Base-by-base conservation (phyloP, 2,797 vertebrate species). In the Petrocephalus schoutedeni region DNA sequence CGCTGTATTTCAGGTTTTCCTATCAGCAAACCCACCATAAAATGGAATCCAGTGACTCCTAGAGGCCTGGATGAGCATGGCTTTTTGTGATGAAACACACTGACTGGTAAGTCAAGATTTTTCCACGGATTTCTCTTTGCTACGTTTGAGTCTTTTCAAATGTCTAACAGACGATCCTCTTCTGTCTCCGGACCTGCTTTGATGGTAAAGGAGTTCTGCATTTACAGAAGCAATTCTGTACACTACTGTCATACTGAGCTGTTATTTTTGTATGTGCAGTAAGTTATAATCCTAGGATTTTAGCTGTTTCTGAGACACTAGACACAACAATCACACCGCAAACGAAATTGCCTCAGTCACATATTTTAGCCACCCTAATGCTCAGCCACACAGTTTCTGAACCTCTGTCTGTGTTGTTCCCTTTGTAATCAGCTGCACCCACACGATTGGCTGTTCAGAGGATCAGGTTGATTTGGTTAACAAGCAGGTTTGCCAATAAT, bases 11-110 rank as follows among this genome's bases (percentile, higher is more conserved):
- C 23, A 96, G 96, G 95, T 93, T 95, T 95, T 94, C 94, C 93
- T 93, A 95, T 93, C 94, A 95, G 94, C 96, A 96, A 96, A 92
- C 92, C 95, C 89, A 94, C 94, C 86, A 95, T 95, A 91, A 96
- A 96, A 94, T 96, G 96, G 96, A 96, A 96, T 92, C 95, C 94
- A 89, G 95, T 96, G 89, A 93, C 94, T 91, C 92, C 95, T 90
- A 96, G 95, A 93, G 95, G 95, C 90, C 93, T 96, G 91, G 95
- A 96, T 90, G 95, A 95, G 87, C 94, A 92, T 87, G 95, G 95
- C 82, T 96, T 95, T 94, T 93, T 96, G 93, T 96, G 93, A 96
- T 80, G 86, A 58, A 56, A 51, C 64, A 36, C 41, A 89, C 90
- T 87, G 88, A 74, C 89, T 88, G 92, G 91, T 93, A 91, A 91